Evolutionary conservation across 2,113 vertebrate genomes (phyloP).

Genomic region (Eolophus roseicapilla): DNA sequence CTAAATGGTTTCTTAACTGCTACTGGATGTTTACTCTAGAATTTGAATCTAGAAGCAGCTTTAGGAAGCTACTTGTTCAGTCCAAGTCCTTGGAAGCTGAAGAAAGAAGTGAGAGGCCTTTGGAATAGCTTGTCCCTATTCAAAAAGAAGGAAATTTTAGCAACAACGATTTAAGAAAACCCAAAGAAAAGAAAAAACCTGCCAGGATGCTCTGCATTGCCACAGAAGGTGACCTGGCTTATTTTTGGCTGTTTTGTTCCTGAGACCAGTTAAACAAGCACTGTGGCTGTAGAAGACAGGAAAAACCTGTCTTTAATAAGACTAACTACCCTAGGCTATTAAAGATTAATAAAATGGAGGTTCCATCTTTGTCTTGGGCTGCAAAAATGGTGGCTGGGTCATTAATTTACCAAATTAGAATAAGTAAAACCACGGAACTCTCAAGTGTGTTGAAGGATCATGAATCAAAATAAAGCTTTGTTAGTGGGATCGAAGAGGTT

Average conservation of each 20-base stretch:
- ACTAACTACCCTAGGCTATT: not conserved
- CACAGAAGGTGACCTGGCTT: slow-evolving; percentile 5
- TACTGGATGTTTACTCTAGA: not conserved
- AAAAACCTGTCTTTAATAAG: not conserved
- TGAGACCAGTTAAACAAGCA: not conserved
- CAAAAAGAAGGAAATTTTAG: not conserved
- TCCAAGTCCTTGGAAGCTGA: not conserved
- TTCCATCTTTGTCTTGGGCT: not conserved
- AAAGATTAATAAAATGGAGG: not conserved
- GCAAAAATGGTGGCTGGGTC: slow-evolving; percentile 3
- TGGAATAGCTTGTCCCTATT: not conserved
- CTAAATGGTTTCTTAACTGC: not conserved
- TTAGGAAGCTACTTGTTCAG: not conserved
- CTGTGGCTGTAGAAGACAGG: slow-evolving; percentile 13
- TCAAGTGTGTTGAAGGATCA: not conserved
- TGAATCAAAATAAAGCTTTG: slow-evolving; percentile 15
- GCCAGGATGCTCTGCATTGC: slow-evolving; percentile 39
- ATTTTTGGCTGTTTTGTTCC: slow-evolving; percentile 15
- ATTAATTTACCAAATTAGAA: not conserved
- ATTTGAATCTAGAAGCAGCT: not conserved
- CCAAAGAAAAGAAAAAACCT: no score
- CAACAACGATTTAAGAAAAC: not conserved
- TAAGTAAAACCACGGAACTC: not conserved
- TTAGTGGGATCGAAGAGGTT: slow-evolving; percentile 1
- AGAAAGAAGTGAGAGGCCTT: not conserved